Base-by-base conservation (phyloP, 2,888 invertebrate species). In the Magallana nippona region DNA sequence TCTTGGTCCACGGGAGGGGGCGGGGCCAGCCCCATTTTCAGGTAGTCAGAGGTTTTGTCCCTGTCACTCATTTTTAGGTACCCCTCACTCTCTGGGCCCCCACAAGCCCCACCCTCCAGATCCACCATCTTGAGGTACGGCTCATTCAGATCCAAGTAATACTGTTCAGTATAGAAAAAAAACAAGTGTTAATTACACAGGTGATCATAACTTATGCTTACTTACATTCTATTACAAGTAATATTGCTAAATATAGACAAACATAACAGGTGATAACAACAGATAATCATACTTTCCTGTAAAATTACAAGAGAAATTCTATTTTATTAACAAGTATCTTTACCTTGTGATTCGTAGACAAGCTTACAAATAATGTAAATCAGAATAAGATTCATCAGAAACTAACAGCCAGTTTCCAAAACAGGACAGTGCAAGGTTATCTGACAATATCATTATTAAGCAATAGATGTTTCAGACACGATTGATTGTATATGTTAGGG, bases 121-220 rank as follows among this genome's bases (percentile, higher is more conserved):
- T 84, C 86, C 57, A 82, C 62, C 95, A 96, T 96, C 85, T 96
- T 96, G 91, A 96, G 95, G 91, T 97, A 98, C 0, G 96, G 96
- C 63, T 96, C 96, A 92, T 98, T 98, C 82, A 98, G 94, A 90
- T 98, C 97, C 82, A 98, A 96, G 94, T 98, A 98, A 93, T 97
- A 97, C 97, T 98, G 95, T 86, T 79, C 44, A 60, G 44, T 44
- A 44, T 15, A 10, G 19, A 44, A 19, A 13, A 55, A 57, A 19
- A 2, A 32, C 55, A 79, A 79, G 55, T 11, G n/a, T 22, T 22
- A 44, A n/a, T 10, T 44, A 78, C 10, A 22, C 32, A 22, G 19
- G 57, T n/a, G 19, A 60, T 60, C n/a, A 60, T 11, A 60, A 44
- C 8, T 5, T 44, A 44, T 44, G 44, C 19, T 13, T 32, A n/a